These are phyloP conservation scores for Scytalopus superciliaris DNA, from an alignment of 2,113 vertebrate genomes.

Conservation along the genomic window DNA sequence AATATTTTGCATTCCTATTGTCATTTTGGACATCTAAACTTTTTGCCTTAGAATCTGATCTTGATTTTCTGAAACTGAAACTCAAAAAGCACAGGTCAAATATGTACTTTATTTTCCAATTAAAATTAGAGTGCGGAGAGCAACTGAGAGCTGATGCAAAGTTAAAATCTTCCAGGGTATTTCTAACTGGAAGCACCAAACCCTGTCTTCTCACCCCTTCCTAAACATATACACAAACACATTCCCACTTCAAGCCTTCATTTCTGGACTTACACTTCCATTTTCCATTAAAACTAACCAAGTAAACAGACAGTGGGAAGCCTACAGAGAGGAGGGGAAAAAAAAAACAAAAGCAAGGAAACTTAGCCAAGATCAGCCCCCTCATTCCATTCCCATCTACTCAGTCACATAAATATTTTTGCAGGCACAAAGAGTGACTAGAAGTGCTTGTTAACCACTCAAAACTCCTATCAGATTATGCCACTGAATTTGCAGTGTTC, in stretches of 20 bases:
- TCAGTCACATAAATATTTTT: constrained; percentile 20
- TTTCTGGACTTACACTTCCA: not conserved
- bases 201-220: not conserved
- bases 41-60: not conserved
- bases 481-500: not conserved
- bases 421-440: constrained; percentile 5
- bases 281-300: not conserved
- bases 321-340: not conserved
- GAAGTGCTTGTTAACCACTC: not conserved
- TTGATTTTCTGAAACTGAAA: not conserved
- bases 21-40: not conserved
- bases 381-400: constrained; percentile 23
- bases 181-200: not conserved
- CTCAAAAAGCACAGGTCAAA: not conserved
- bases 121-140: not conserved
- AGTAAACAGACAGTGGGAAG: constrained; percentile 12
- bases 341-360: not conserved
- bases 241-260: not conserved
- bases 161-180: not conserved
- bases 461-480: not conserved
- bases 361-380: not conserved
- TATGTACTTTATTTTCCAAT: not conserved
- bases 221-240: not conserved
- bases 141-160: not conserved
- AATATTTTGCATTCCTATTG: not conserved